These are phyloP conservation scores for Himalopsyche anomala DNA, from an alignment of 2,888 invertebrate species.

Conservation along the genomic window DNA sequence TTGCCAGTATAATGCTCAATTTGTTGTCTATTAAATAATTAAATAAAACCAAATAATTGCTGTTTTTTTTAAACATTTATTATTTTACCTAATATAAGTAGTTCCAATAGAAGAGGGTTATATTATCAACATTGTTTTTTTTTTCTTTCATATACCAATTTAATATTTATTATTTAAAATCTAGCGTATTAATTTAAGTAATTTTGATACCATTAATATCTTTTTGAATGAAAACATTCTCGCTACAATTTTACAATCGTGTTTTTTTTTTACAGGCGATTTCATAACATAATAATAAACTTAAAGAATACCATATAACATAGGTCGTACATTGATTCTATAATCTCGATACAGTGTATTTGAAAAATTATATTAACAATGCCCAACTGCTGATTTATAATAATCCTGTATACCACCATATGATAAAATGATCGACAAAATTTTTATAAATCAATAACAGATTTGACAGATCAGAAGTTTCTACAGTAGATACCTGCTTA, in stretches of 20 bases:
- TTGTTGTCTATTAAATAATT: neutral
- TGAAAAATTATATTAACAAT: too few species aligned
- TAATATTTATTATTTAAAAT: conserved; percentile 41
- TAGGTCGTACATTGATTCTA: neutral
- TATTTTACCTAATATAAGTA: conserved; percentile 30
- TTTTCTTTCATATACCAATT: conserved; percentile 32
- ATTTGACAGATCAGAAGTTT: too few species aligned
- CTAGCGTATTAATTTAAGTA: conserved; percentile 22
- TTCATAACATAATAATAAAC: neutral
- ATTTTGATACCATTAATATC: neutral
- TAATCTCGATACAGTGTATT: neutral
- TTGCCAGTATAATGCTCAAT: too few species aligned
- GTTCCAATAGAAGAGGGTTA: conserved; percentile 31
- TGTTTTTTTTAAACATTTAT: conserved; percentile 38
- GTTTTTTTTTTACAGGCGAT: conserved; percentile 12
- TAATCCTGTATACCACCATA: too few species aligned
- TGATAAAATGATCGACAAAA: too few species aligned
- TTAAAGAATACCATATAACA: neutral
- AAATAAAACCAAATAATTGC: neutral
- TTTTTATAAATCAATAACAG: too few species aligned
- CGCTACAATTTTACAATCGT: conserved; percentile 28
- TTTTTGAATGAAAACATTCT: conserved; percentile 19
- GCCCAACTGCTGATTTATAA: too few species aligned
- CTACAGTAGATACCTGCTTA: too few species aligned
- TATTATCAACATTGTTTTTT: conserved; percentile 24